Conservation (phyloP, 1,140 invertebrate species). For the Anastrepha obliqua region DNA sequence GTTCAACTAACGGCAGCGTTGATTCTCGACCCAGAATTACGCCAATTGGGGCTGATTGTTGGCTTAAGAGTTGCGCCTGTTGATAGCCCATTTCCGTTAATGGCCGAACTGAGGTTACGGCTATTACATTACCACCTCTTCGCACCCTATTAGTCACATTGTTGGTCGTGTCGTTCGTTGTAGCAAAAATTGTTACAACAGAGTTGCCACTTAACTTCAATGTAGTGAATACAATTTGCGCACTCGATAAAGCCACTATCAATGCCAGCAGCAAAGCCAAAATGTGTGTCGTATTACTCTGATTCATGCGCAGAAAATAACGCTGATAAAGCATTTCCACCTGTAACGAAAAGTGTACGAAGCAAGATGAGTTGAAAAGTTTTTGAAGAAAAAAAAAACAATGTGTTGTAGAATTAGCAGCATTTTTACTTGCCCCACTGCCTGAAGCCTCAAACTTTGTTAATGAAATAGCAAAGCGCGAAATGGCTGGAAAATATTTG, state of each 20-base stretch:
- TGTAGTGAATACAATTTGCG: slow-evolving; percentile 75
- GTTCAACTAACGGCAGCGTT: not conserved
- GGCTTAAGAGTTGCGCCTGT: slow-evolving; percentile 27
- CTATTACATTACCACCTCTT: not conserved
- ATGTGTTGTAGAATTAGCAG: slow-evolving; percentile 6
- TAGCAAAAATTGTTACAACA: slow-evolving; percentile 52
- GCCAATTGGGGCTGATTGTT: not conserved
- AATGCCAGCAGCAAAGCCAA: slow-evolving; percentile 85
- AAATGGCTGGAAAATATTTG: slow-evolving; percentile 13
- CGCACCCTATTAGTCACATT: slow-evolving; percentile 18
- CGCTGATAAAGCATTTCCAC: slow-evolving; percentile 93
- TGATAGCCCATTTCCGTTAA: slow-evolving; percentile 44
- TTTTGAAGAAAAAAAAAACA: not conserved
- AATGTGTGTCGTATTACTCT: slow-evolving; percentile 90
- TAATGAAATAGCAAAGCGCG: slow-evolving; percentile 12
- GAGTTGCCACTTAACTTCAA: slow-evolving; percentile 64
- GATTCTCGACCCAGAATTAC: not conserved
- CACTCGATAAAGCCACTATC: slow-evolving; percentile 79
- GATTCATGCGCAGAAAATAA: slow-evolving; percentile 94
- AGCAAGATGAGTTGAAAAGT: slow-evolving; percentile 43
- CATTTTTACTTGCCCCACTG: not conserved
- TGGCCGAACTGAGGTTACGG: not conserved
- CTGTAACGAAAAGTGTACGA: slow-evolving; percentile 74
- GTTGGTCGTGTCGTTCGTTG: slow-evolving; percentile 8
- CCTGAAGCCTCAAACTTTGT: not conserved